Evolutionary conservation across 2,888 invertebrate genomes (phyloP), one percentile per base, ranked within the genome.

Genomic region (Heliconius charithonia): DNA sequence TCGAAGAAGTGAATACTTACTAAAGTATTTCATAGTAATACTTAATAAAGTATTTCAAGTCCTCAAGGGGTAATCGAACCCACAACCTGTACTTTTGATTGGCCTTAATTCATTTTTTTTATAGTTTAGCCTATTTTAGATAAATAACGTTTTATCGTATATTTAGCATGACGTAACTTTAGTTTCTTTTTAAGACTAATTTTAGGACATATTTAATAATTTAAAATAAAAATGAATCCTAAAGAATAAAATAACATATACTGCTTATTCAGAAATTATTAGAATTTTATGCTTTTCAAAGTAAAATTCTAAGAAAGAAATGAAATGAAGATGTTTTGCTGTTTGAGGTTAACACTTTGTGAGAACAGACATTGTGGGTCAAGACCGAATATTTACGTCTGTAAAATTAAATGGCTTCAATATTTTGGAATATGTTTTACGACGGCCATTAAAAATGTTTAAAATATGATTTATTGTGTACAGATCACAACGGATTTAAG

Each of bases 381-480:
- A 85, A 81, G 82, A 83, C 70, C 78, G 81, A 71, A 78, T 79
- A 82, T 82, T 83, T 83, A 82, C 83, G 83, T 81, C 78, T 81
- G 81, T 84, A 82, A 84, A 82, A 82, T 80, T 85, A 85, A 85
- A 84, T 84, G 83, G 85, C 86, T 84, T 85, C 89, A 88, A 91
- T 90, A 85, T 80, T 84, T 82, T 83, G 82, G 80, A 88, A 86
- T 84, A 88, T 86, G 88, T 88, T 91, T 93, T 90, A 92, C 89
- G 87, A 87, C 81, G 83, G 87, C 89, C 91, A 92, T 94, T 92
- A 94, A 93, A 92, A 91, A 86, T 87, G 89, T 87, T 89, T 91
- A 92, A 92, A 93, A 92, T 89, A 88, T 95, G 94, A 94, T 94
- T 94, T 94, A 94, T 86, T 85, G 82, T 84, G 85, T 85, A 83